phyloP scores from a whole-genome alignment of 2,888 invertebrate species.

The Tenthredo scrophulariae region DNA sequence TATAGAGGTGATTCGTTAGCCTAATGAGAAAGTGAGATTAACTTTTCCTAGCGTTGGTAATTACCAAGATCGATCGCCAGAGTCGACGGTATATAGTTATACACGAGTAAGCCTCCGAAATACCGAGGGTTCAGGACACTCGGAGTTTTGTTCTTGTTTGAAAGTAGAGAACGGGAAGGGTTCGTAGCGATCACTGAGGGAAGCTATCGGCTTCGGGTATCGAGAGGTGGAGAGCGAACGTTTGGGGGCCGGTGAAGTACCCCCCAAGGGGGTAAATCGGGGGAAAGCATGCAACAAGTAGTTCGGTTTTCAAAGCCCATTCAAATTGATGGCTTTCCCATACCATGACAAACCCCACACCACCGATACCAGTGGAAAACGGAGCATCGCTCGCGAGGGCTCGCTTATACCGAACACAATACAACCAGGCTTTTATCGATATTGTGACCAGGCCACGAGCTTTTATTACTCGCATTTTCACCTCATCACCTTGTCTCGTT shows the following conservation, averaged over 20 bases:
- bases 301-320: slow-evolving; percentile 79
- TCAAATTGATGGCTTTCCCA: slow-evolving; percentile 79
- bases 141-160: slow-evolving; percentile 34
- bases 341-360: slow-evolving; percentile 73
- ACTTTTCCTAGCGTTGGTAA: slow-evolving; percentile 24
- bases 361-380: slow-evolving; percentile 55
- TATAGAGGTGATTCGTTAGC: slow-evolving; percentile 13
- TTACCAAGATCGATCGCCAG: slow-evolving; percentile 28
- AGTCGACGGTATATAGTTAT: neutral
- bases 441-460: slow-evolving; percentile 66
- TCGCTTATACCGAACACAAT: slow-evolving; percentile 65
- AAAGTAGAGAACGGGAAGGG: slow-evolving; percentile 55
- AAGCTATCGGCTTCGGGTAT: slow-evolving; percentile 78
- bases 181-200: slow-evolving; percentile 75
- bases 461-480: slow-evolving; percentile 78
- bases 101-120: neutral
- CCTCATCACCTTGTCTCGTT: slow-evolving; percentile 76
- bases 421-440: slow-evolving; percentile 77
- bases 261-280: slow-evolving; percentile 58
- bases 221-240: slow-evolving; percentile 77
- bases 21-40: slow-evolving; percentile 13
- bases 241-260: slow-evolving; percentile 65
- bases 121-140: neutral
- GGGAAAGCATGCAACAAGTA: slow-evolving; percentile 76
- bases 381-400: slow-evolving; percentile 71